Percentiles rank a stretch among this genome's conserved stretches.
phyloP scores from a whole-genome alignment of 2,888 invertebrate species.

The Eilema caniola region DNA sequence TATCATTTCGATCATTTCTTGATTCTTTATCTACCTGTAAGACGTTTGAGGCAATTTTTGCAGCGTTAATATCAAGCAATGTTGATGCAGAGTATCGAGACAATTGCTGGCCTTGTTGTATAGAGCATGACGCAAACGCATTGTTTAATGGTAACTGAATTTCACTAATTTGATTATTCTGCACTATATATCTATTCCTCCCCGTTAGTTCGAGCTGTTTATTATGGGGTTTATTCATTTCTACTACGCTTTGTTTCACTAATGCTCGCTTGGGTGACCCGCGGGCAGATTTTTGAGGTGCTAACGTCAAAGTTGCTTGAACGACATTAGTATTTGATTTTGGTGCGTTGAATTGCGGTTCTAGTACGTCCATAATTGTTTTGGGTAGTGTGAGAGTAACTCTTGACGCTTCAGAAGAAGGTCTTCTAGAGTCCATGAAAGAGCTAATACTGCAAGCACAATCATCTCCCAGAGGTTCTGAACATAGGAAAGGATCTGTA shows the following conservation, averaged over 20 bases:
- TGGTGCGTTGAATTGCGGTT: constrained; percentile 85
- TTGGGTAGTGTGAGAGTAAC: constrained; percentile 84
- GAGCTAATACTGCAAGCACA: constrained; percentile 90
- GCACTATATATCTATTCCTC: constrained; percentile 83
- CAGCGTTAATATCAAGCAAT: constrained; percentile 78
- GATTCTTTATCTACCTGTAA: constrained; percentile 66
- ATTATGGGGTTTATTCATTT: constrained; percentile 75
- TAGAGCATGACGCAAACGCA: constrained; percentile 77
- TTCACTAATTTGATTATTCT: constrained; percentile 85
- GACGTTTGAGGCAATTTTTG: constrained; percentile 67
- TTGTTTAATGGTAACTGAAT: constrained; percentile 81
- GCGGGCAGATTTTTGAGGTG: constrained; percentile 85
- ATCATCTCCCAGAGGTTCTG: constrained; percentile 86
- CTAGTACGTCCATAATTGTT: constrained; percentile 84
- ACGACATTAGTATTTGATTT: constrained; percentile 84
- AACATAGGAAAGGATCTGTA: constrained; percentile 87
- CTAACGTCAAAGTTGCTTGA: constrained; percentile 89
- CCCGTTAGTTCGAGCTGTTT: constrained; percentile 83
- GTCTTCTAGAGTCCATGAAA: constrained; percentile 88
- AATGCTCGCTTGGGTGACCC: constrained; percentile 82
- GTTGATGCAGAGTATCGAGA: constrained; percentile 88
- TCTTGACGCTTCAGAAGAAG: constrained; percentile 86
- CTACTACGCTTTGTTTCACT: constrained; percentile 79
- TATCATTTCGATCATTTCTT: constrained; percentile 69
- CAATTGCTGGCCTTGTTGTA: constrained; percentile 81